Conservation (phyloP, 2,888 invertebrate species). For the Petrophora chlorosata region DNA sequence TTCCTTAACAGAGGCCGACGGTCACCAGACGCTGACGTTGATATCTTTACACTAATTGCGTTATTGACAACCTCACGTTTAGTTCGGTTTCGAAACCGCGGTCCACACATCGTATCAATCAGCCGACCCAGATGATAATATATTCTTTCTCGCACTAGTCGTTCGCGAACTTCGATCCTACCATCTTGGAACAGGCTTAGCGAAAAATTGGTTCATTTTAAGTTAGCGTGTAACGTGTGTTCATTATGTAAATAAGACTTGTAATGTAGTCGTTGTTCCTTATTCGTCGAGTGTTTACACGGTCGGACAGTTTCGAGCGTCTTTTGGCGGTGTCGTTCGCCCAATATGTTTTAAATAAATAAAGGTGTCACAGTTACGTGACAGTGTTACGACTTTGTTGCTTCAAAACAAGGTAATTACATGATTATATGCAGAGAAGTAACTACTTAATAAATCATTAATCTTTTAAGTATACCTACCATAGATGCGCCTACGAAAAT, state of each 20-base stretch:
- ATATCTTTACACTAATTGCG: slow-evolving; percentile 80
- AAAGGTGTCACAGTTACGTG: slow-evolving; percentile 18
- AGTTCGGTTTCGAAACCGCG: slow-evolving; percentile 61
- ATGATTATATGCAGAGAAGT: not conserved
- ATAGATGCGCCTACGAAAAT: too few species aligned
- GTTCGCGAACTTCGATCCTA: slow-evolving; percentile 16
- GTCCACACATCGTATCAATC: slow-evolving; percentile 24
- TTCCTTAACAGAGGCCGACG: slow-evolving; percentile 69
- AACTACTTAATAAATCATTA: slow-evolving; percentile 6
- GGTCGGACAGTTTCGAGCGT: slow-evolving; percentile 45
- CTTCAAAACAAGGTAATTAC: slow-evolving; percentile 13
- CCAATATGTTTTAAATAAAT: slow-evolving; percentile 25
- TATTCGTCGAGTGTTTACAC: slow-evolving; percentile 58
- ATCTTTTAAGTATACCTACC: too few species aligned
- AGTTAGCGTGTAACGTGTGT: slow-evolving; percentile 35
- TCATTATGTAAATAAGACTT: slow-evolving; percentile 59
- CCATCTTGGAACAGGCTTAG: slow-evolving; percentile 5
- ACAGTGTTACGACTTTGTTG: slow-evolving; percentile 4
- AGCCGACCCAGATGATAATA: slow-evolving; percentile 33
- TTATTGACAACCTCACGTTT: slow-evolving; percentile 76
- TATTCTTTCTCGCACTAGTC: slow-evolving; percentile 27
- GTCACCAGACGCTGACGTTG: slow-evolving; percentile 75
- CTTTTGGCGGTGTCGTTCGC: slow-evolving; percentile 25
- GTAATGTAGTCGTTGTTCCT: slow-evolving; percentile 52
- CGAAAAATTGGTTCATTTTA: slow-evolving; percentile 25